phyloP scores from a whole-genome alignment of 2,113 vertebrate species.

The Raja brachyura region DNA sequence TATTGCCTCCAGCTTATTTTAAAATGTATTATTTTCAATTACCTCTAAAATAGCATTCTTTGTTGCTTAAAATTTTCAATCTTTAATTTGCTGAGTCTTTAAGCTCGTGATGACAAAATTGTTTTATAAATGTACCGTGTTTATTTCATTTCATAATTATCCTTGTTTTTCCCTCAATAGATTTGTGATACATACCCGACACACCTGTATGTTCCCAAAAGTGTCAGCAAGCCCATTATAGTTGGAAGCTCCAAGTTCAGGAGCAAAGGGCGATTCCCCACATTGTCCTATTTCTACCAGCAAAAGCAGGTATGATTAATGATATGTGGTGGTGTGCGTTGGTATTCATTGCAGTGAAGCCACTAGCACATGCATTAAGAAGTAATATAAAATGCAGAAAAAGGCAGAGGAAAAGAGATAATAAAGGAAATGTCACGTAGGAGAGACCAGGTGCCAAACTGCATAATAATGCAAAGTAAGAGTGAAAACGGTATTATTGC shows the following conservation, averaged over 20 bases:
- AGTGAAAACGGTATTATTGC: too few species aligned
- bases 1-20: neutral
- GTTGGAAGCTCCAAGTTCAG: slow-evolving; percentile 96
- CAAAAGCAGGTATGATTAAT: slow-evolving; percentile 75
- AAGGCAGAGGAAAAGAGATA: too few species aligned
- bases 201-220: slow-evolving; percentile 84
- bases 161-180: slow-evolving; percentile 50
- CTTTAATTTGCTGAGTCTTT: neutral
- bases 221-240: slow-evolving; percentile 87
- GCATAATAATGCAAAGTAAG: too few species aligned
- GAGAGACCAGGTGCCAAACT: too few species aligned
- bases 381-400: too few species aligned
- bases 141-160: neutral
- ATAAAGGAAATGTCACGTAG: too few species aligned
- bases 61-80: neutral
- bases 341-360: neutral
- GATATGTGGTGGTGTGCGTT: neutral
- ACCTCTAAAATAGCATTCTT: neutral
- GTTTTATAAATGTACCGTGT: neutral
- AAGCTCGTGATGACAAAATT: neutral
- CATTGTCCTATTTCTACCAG: slow-evolving; percentile 88
- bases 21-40: neutral
- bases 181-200: slow-evolving; percentile 93
- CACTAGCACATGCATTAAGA: neutral
- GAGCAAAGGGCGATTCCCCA: slow-evolving; percentile 96